Evolutionary conservation across 2,888 invertebrate species (phyloP).

Genomic region (Acanthosoma haemorrhoidale): DNA sequence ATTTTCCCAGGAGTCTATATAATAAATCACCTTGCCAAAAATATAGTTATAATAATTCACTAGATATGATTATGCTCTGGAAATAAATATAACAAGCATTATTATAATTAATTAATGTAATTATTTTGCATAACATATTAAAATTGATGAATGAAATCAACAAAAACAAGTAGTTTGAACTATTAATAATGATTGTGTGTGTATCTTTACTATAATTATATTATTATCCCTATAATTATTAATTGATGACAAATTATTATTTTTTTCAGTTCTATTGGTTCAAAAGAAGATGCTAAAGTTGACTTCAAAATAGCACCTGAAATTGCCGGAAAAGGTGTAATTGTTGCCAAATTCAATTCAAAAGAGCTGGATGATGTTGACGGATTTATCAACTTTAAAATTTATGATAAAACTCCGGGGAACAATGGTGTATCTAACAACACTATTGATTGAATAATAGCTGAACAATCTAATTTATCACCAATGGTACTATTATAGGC

Average conservation of each 20-base stretch:
- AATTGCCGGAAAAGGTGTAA: constrained; percentile 71
- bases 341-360: constrained; percentile 80
- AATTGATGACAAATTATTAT: too few species aligned
- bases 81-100: not conserved
- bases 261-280: constrained; percentile 53
- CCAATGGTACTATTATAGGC: not conserved
- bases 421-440: constrained; percentile 17
- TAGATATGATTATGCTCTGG: not conserved
- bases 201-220: too few species aligned
- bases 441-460: not conserved
- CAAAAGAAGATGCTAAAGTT: constrained; percentile 63
- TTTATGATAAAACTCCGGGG: constrained; percentile 17
- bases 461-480: not conserved
- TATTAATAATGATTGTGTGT: too few species aligned
- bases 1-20: too few species aligned
- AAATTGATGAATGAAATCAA: too few species aligned
- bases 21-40: too few species aligned
- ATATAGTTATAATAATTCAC: too few species aligned
- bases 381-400: constrained; percentile 66
- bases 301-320: constrained; percentile 72
- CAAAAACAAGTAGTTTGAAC: too few species aligned
- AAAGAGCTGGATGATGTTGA: constrained; percentile 86
- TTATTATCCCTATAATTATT: too few species aligned
- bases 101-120: not conserved
- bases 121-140: too few species aligned